These are phyloP conservation scores for Bradypodion ventrale DNA, from an alignment of 2,797 vertebrate species.

Conservation along the genomic window DNA sequence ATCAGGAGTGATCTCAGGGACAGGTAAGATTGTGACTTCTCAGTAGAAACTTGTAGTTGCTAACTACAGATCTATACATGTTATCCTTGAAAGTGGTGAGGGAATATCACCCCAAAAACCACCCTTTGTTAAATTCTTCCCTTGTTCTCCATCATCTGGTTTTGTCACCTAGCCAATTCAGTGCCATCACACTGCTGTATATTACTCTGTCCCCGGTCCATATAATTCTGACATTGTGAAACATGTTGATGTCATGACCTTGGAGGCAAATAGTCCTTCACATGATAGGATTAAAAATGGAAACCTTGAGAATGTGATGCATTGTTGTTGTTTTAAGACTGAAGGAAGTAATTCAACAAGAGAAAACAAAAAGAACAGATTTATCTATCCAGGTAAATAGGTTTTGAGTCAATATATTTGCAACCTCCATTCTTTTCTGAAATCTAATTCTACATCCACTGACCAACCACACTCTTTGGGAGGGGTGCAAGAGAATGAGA, in stretches of 20 bases:
- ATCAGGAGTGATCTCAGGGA: not conserved
- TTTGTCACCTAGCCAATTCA: too few relatives aligned
- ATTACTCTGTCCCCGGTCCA: not conserved
- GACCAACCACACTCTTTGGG: too few relatives aligned
- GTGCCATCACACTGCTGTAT: not conserved
- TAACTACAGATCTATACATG: not conserved
- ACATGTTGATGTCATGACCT: not conserved
- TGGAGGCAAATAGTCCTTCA: not conserved
- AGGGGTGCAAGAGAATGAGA: too few relatives aligned
- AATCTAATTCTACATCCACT: too few relatives aligned
- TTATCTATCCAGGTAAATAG: not conserved
- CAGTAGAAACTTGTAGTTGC: not conserved
- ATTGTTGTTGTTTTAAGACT: not conserved
- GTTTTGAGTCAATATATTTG: too few relatives aligned
- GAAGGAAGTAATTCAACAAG: too few relatives aligned
- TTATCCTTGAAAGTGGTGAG: not conserved
- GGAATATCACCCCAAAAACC: not conserved
- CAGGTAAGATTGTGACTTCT: conserved; percentile 46
- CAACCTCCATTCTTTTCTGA: too few relatives aligned
- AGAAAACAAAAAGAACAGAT: not conserved
- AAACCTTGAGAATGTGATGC: not conserved
- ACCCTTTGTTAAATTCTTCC: too few relatives aligned
- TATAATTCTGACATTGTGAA: not conserved
- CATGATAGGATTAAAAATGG: not conserved
- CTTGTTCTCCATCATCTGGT: not conserved